Evolutionary conservation across 2,888 invertebrate species (phyloP).

Genomic region (Drosophila kuntzei): DNA sequence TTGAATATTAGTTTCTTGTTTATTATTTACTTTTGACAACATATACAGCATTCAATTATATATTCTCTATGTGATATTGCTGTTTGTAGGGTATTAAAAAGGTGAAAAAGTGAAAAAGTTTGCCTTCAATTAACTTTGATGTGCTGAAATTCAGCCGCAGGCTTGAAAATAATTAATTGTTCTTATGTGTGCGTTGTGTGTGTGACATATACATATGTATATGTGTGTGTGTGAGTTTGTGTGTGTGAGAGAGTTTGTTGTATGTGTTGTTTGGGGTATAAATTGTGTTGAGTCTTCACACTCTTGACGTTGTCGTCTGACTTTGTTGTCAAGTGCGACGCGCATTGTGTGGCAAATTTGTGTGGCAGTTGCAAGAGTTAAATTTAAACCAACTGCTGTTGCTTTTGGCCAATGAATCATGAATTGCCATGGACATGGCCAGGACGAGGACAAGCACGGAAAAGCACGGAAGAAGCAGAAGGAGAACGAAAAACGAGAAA

Average conservation of each 20-base stretch:
- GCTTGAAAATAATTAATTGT: conserved; percentile 79
- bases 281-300: conserved; percentile 54
- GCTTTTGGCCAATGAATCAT: conserved; percentile 65
- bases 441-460: conserved; percentile 1
- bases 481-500: not conserved
- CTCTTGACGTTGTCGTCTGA: conserved; percentile 51
- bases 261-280: conserved; percentile 12
- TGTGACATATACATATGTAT: not conserved
- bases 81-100: conserved; percentile 28
- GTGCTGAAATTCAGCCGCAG: conserved; percentile 70
- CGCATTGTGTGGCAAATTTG: conserved; percentile 43
- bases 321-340: conserved; percentile 50
- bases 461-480: too few relatives aligned
- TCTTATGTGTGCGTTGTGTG: conserved; percentile 34
- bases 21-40: not conserved
- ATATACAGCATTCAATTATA: not conserved
- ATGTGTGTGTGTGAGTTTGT: conserved; percentile 7
- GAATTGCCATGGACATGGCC: conserved; percentile 50
- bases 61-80: not conserved
- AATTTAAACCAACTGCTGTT: conserved; percentile 47
- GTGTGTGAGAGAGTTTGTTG: not conserved
- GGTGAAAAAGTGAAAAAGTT: conserved; percentile 68
- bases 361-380: conserved; percentile 50
- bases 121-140: conserved; percentile 73
- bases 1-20: not conserved